These are phyloP conservation scores for Oikopleura albicans DNA, from an alignment of 23 tunicate species.

Conservation along the genomic window DNA sequence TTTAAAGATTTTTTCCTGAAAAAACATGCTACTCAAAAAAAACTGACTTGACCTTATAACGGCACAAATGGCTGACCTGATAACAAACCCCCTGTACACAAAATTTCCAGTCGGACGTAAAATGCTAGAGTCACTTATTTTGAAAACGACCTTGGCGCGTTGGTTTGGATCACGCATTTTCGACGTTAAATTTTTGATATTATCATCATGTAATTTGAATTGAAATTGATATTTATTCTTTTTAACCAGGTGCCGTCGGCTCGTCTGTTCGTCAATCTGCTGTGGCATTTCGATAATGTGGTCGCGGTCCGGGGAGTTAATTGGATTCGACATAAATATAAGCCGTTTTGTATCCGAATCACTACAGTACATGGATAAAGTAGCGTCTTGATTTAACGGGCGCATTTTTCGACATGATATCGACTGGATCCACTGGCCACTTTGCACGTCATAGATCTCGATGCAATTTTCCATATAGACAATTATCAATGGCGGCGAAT, in stretches of 20 bases:
- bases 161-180: constrained; percentile 10
- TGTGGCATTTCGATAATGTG: background rate
- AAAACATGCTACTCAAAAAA: too few relatives aligned
- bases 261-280: background rate
- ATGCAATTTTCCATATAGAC: background rate
- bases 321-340: background rate
- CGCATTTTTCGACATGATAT: background rate
- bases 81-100: too few relatives aligned
- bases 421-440: constrained; percentile 11
- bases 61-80: too few relatives aligned
- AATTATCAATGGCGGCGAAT: background rate
- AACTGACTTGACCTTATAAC: too few relatives aligned
- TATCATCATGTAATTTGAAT: background rate
- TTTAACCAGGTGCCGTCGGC: background rate
- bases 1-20: too few relatives aligned
- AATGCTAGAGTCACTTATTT: too few relatives aligned
- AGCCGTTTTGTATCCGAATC: background rate
- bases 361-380: background rate
- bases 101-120: too few relatives aligned
- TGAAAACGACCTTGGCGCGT: too few relatives aligned
- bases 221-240: background rate
- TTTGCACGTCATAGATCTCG: background rate
- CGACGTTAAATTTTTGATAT: background rate
- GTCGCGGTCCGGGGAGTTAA: background rate
- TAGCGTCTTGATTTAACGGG: background rate